Conservation (phyloP, 2,888 invertebrate species). For the Hanleya hanleyi region DNA sequence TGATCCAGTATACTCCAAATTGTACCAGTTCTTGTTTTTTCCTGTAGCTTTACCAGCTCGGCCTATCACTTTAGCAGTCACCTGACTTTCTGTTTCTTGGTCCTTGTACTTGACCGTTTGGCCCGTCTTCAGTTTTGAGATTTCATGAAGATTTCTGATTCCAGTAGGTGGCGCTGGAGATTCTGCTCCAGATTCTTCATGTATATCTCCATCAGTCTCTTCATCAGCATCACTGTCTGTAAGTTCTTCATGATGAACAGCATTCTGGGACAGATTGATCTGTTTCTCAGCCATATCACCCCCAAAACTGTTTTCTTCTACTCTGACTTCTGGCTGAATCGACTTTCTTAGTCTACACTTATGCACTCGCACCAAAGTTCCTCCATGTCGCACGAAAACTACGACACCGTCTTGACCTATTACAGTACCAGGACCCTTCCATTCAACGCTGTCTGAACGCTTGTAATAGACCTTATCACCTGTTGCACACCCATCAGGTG, state of each 20-base stretch:
- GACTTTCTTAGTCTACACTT: slow-evolving; percentile 27
- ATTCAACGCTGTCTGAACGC: slow-evolving; percentile 30
- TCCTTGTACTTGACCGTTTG: too few species aligned
- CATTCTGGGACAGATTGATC: background rate
- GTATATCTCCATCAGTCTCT: background rate
- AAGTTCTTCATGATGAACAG: background rate
- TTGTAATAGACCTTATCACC: slow-evolving; percentile 41
- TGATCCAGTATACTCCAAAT: slow-evolving; percentile 8
- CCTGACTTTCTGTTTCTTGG: background rate
- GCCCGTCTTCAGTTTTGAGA: too few species aligned
- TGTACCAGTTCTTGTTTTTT: slow-evolving; percentile 16
- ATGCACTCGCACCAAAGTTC: slow-evolving; percentile 32
- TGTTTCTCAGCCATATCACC: background rate
- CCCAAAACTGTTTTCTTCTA: background rate
- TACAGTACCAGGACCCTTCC: slow-evolving; percentile 39
- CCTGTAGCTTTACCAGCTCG: slow-evolving; percentile 15
- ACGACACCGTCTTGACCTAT: slow-evolving; percentile 41
- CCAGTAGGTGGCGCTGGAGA: background rate
- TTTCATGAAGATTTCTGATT: too few species aligned
- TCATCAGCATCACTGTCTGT: background rate
- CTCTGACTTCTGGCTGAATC: background rate
- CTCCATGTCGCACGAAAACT: slow-evolving; percentile 44
- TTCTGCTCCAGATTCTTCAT: background rate
- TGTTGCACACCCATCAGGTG: slow-evolving; percentile 15
- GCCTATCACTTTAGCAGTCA: slow-evolving; percentile 6